Evolutionary conservation across 2,113 vertebrate genomes (phyloP).

Genomic region (Ginglymostoma cirratum): DNA sequence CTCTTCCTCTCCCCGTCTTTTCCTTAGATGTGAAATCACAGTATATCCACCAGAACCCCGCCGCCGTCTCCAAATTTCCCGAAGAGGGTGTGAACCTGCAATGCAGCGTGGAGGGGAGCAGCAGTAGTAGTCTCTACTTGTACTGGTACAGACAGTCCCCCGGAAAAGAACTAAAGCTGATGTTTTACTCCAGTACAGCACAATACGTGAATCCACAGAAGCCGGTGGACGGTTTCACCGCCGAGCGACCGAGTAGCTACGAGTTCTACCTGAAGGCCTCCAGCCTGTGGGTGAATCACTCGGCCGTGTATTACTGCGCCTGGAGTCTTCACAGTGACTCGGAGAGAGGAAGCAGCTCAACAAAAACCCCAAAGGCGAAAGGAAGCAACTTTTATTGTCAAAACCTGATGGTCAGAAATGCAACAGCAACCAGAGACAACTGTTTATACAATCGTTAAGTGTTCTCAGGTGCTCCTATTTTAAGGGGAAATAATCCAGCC

Average conservation of each 20-base stretch:
- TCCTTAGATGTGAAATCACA: not conserved
- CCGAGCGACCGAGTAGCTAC: not conserved
- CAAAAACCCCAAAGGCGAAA: not conserved
- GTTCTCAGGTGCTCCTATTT: not conserved
- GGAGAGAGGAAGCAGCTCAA: not conserved
- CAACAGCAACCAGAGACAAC: no score
- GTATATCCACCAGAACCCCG: not conserved
- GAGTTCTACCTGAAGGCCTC: not conserved
- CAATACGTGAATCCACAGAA: not conserved
- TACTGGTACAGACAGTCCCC: not conserved
- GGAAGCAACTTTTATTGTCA: no score
- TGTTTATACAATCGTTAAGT: not conserved
- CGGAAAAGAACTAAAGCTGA: no score
- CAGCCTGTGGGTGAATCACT: not conserved
- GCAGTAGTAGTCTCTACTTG: not conserved
- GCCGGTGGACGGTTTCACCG: not conserved
- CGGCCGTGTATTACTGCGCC: not conserved
- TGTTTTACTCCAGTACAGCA: no score
- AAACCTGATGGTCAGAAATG: no score
- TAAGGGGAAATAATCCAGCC: not conserved
- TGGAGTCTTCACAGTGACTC: not conserved
- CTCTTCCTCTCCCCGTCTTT: not conserved
- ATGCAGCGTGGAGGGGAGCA: no score
- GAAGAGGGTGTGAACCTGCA: no score
- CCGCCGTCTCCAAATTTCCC: no score